Base-by-base conservation (phyloP, 2,888 invertebrate species). In the Amphipoea lucens region DNA sequence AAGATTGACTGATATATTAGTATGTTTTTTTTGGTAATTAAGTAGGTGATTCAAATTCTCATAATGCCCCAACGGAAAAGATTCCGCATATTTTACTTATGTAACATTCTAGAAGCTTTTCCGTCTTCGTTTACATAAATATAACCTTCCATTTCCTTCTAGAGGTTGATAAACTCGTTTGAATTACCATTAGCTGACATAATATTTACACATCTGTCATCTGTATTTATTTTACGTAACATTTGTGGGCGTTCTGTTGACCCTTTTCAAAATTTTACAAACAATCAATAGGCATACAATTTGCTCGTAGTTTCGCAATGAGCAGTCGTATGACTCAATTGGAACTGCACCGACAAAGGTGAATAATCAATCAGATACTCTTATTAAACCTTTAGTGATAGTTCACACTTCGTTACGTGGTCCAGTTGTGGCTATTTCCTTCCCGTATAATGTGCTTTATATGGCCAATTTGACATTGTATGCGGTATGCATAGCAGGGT, bases 261-360 rank as follows among this genome's bases (percentile, higher is more conserved):
- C 62, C 54, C 70, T 74, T 72, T 84, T 36, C 12, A 4, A 68
- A 72, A 60, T 40, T 0, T n/a, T 51, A n/a, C 20, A 68, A 57
- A 63, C 11, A 23, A 17, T 4, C 20, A 6, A 70, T 62, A 74
- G 54, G n/a, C 40, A 45, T 73, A 78, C 42, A 74, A 67, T 78
- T 40, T 73, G 51, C 60, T 48, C 0, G 17, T 51, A 67, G 74
- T 89, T 89, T 85, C 74, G 84, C 73, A 88, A 88, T 20, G 42
- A 74, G 20, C 66, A 12, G 71, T 71, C 40, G 42, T 76, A 78
- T 84, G 85, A 89, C 87, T 88, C 86, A 87, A 87, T 87, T 51
- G 74, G 62, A 75, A 79, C 72, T 78, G 71, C 65, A 76, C 54
- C 23, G 65, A 85, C 65, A 85, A 84, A 78, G 80, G 81, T 72